Percentiles rank a stretch among this genome's conserved stretches.
Conservation (phyloP, 1,140 invertebrate species). For the Octopus bimaculoides region DNA sequence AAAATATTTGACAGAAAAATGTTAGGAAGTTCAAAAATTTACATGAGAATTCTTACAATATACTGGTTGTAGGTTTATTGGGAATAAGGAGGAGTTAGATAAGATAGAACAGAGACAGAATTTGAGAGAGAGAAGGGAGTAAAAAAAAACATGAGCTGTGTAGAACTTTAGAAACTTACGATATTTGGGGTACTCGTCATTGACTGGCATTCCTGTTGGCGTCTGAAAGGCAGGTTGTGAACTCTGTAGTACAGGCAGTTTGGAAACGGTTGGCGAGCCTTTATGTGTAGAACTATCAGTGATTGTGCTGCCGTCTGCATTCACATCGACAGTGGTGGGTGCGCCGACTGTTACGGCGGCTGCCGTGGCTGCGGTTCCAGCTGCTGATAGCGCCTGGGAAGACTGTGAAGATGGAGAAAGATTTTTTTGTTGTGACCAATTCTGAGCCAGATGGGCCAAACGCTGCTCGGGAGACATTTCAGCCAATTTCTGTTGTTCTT, state of each 20-base stretch:
- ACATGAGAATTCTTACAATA: too few relatives aligned
- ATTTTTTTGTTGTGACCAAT: conserved; percentile 23
- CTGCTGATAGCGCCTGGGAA: neutral
- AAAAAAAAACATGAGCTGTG: too few relatives aligned
- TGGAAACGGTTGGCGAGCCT: neutral
- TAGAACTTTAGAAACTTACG: conserved; percentile 15
- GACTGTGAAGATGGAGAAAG: neutral
- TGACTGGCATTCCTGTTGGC: conserved; percentile 5
- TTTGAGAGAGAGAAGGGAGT: neutral
- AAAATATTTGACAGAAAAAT: too few relatives aligned
- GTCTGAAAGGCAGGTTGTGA: neutral
- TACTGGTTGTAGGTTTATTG: too few relatives aligned
- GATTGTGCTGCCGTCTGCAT: neutral
- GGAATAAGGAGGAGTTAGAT: too few relatives aligned
- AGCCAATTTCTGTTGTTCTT: conserved; percentile 35
- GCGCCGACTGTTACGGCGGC: neutral
- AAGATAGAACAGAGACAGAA: neutral
- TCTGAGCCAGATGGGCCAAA: conserved; percentile 25
- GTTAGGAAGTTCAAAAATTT: too few relatives aligned
- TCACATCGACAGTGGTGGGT: neutral
- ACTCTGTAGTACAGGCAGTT: neutral
- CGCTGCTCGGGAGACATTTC: conserved; percentile 29
- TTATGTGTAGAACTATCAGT: neutral
- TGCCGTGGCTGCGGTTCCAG: neutral
- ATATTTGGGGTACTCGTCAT: conserved; percentile 31